A percentile compares a stretch with the other conserved stretches of the same genome.
Evolutionary conservation across 2,888 invertebrate species (phyloP).

Genomic region (Pandemis corylana): DNA sequence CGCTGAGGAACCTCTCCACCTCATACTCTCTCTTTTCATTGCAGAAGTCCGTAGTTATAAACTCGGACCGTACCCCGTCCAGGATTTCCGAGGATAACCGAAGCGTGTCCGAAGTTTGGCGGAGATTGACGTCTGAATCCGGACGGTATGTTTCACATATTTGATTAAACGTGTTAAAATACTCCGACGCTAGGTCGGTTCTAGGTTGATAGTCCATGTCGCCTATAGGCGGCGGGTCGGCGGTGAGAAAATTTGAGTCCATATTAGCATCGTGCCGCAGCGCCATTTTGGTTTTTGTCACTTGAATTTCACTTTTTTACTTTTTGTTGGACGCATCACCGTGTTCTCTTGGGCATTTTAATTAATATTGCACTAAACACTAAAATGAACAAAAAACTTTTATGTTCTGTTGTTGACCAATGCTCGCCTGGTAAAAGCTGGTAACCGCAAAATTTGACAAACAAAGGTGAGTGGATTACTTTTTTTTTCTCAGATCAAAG

Average conservation of each 20-base stretch:
- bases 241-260: slow-evolving; percentile 81
- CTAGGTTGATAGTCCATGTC: slow-evolving; percentile 67
- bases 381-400: neutral
- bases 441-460: slow-evolving; percentile 37
- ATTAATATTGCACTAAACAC: slow-evolving; percentile 37
- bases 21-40: slow-evolving; percentile 54
- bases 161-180: slow-evolving; percentile 80
- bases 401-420: slow-evolving; percentile 34
- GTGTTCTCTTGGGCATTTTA: slow-evolving; percentile 47
- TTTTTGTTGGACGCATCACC: slow-evolving; percentile 68
- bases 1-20: slow-evolving; percentile 75
- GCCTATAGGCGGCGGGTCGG: slow-evolving; percentile 85
- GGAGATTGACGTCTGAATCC: slow-evolving; percentile 68
- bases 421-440: slow-evolving; percentile 40
- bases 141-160: slow-evolving; percentile 76
- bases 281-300: slow-evolving; percentile 60
- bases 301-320: slow-evolving; percentile 73
- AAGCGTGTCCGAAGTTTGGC: slow-evolving; percentile 74
- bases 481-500: slow-evolving; percentile 40
- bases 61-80: slow-evolving; percentile 66
- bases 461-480: slow-evolving; percentile 24
- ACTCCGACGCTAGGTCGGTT: slow-evolving; percentile 72
- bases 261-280: slow-evolving; percentile 72
- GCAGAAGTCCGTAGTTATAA: slow-evolving; percentile 46
- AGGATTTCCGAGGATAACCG: slow-evolving; percentile 75